phyloP scores from a whole-genome alignment of 2,113 vertebrate genomes.

The Raja brachyura region DNA sequence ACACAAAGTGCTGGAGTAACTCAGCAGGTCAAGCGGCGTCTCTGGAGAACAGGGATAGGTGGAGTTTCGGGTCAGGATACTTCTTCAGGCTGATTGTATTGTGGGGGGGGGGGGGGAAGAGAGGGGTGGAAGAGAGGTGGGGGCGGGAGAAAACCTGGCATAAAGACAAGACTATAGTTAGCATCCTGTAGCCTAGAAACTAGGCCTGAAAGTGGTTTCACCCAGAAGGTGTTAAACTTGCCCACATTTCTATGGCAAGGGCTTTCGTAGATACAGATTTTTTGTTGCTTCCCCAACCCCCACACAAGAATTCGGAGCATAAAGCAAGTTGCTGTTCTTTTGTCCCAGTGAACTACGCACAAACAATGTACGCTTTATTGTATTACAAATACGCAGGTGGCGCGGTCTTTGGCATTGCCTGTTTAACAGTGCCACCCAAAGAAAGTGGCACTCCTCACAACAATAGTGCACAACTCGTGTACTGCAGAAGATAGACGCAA shows the following conservation, averaged over 20 bases:
- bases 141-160: too few species aligned
- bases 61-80: too few species aligned
- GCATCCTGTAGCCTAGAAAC: too few species aligned
- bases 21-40: too few species aligned
- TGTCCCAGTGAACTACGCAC: background rate
- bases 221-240: background rate
- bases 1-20: too few species aligned
- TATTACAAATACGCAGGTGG: background rate
- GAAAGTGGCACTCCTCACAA: background rate
- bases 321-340: background rate
- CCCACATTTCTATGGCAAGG: background rate
- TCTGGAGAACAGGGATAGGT: too few species aligned
- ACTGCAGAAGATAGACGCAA: too few species aligned
- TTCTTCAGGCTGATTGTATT: too few species aligned
- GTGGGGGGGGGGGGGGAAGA: too few species aligned
- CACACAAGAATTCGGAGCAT: conserved; percentile 2
- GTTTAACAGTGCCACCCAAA: background rate
- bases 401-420: background rate
- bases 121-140: too few species aligned
- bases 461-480: background rate
- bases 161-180: too few species aligned
- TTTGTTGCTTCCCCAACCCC: background rate
- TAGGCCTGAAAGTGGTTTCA: background rate
- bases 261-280: background rate
- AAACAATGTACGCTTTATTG: background rate